Evolutionary conservation across 2,113 vertebrate species (phyloP).

Genomic region (Triplophysa dalaica): DNA sequence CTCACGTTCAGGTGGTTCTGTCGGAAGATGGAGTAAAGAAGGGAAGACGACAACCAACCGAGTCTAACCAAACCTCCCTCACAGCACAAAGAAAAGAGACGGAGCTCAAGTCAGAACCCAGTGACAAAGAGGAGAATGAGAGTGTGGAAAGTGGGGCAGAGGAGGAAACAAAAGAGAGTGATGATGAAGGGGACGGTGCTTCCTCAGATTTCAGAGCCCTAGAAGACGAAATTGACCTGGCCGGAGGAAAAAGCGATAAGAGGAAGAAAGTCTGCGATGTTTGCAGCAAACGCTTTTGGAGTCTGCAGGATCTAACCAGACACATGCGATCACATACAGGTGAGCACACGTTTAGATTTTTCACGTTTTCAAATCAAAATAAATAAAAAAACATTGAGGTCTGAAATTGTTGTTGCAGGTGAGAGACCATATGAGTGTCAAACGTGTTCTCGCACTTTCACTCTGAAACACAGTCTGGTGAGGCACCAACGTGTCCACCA

Average conservation of each 20-base stretch:
- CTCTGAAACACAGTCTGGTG: slow-evolving; percentile 96
- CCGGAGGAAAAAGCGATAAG: slow-evolving; percentile 84
- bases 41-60: neutral
- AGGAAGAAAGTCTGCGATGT: slow-evolving; percentile 96
- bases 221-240: slow-evolving; percentile 30
- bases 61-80: neutral
- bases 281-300: slow-evolving; percentile 97
- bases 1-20: slow-evolving; percentile 68
- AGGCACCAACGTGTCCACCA: slow-evolving; percentile 95
- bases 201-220: slow-evolving; percentile 43
- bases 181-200: slow-evolving; percentile 46
- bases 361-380: neutral
- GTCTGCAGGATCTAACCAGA: slow-evolving; percentile 94
- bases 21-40: slow-evolving; percentile 41
- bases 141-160: slow-evolving; percentile 46
- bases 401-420: slow-evolving; percentile 67
- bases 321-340: slow-evolving; percentile 98
- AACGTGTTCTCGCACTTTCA: slow-evolving; percentile 95
- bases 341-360: slow-evolving; percentile 58
- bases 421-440: slow-evolving; percentile 94
- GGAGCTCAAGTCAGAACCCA: neutral
- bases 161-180: slow-evolving; percentile 57
- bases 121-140: slow-evolving; percentile 45
- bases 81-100: slow-evolving; percentile 63
- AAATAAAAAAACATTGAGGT: neutral